phyloP scores from a whole-genome alignment of 2,888 invertebrate species.

The Noctua fimbriata region DNA sequence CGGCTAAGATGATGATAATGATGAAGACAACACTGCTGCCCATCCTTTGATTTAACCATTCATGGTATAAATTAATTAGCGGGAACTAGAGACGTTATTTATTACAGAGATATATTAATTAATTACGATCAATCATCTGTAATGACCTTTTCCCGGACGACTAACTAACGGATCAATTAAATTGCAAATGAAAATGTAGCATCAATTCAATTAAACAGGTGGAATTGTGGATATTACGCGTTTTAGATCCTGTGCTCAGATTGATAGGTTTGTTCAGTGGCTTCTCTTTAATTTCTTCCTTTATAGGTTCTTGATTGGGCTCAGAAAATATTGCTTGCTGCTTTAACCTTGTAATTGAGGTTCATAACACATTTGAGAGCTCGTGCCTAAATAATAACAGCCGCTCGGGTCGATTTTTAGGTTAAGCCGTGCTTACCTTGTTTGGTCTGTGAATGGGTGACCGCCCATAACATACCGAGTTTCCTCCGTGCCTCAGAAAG shows the following conservation, averaged over 20 bases:
- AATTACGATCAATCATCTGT: constrained; percentile 36
- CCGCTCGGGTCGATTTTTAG: too few relatives aligned
- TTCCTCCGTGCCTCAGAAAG: too few relatives aligned
- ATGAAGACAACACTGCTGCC: too few relatives aligned
- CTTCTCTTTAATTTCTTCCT: neutral
- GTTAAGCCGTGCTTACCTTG: too few relatives aligned
- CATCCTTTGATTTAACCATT: neutral
- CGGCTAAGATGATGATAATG: neutral
- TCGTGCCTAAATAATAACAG: too few relatives aligned
- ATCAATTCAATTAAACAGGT: constrained; percentile 22
- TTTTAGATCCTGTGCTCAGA: neutral
- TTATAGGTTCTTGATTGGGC: neutral
- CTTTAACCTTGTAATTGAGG: neutral
- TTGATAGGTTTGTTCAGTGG: neutral
- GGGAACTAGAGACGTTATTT: constrained; percentile 1
- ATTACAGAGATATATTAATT: constrained; percentile 22
- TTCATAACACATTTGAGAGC: neutral
- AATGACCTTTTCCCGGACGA: constrained; percentile 40
- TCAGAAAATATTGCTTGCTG: neutral
- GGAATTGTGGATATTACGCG: neutral
- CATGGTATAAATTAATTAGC: neutral
- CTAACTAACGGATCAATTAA: constrained; percentile 25
- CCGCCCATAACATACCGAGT: too few relatives aligned
- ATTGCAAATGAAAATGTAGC: constrained; percentile 32
- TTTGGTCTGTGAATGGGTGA: too few relatives aligned